Evolutionary conservation across 2,888 invertebrate species (phyloP).

Genomic region (Sinohyriopsis cumingii): DNA sequence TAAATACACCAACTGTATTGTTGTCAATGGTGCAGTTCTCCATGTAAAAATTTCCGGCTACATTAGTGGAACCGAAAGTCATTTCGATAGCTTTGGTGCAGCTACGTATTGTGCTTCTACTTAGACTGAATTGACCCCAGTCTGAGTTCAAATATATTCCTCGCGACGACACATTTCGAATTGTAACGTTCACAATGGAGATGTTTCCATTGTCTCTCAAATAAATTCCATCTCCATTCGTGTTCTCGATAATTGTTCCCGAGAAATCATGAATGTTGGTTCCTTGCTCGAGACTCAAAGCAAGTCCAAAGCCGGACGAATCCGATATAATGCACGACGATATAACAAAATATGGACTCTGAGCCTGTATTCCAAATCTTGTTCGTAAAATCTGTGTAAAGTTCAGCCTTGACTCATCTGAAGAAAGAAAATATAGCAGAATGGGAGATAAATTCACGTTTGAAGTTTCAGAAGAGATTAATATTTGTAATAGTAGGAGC

Average conservation of each 20-base stretch:
- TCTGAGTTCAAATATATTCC: background rate
- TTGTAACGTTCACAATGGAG: background rate
- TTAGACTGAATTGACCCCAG: background rate
- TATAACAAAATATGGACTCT: background rate
- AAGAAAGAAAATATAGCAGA: background rate
- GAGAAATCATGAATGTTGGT: background rate
- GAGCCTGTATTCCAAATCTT: background rate
- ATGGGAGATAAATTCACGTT: too few species aligned
- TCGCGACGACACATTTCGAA: background rate
- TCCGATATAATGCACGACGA: background rate
- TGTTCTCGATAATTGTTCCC: slow-evolving; percentile 2
- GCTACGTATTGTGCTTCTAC: background rate
- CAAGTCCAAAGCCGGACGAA: background rate
- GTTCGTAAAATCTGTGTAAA: background rate
- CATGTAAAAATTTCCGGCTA: slow-evolving; percentile 8
- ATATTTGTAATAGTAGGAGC: too few species aligned
- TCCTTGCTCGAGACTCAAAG: background rate
- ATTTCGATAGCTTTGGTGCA: too few species aligned
- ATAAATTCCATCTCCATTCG: background rate
- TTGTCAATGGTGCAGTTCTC: slow-evolving; percentile 5
- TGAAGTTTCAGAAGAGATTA: too few species aligned
- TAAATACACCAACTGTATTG: slow-evolving; percentile 1
- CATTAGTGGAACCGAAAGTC: too few species aligned
- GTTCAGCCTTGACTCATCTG: background rate
- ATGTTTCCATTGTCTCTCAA: background rate